phyloP scores from a whole-genome alignment of 1,140 invertebrate genomes.

The Drosophila kepulauana region DNA sequence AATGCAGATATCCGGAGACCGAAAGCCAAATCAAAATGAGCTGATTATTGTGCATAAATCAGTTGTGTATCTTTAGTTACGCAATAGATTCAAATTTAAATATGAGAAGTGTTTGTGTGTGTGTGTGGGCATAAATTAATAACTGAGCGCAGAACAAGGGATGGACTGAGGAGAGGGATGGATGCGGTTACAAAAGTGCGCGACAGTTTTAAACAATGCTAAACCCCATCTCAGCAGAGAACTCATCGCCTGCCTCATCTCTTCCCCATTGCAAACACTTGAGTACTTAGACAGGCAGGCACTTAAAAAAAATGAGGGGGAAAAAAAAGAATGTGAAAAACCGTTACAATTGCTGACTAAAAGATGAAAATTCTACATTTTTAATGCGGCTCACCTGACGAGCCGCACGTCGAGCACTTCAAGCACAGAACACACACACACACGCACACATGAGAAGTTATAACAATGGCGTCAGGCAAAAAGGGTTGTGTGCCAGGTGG shows the following conservation, averaged over 20 bases:
- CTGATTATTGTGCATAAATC: slow-evolving; percentile 49
- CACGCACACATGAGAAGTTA: slow-evolving; percentile 22
- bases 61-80: slow-evolving; percentile 52
- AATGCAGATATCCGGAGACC: neutral
- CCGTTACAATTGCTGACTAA: slow-evolving; percentile 80
- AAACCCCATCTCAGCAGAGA: slow-evolving; percentile 6
- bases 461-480: slow-evolving; percentile 66
- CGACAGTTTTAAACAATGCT: slow-evolving; percentile 64
- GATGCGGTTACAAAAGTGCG: slow-evolving; percentile 67
- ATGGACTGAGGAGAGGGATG: neutral
- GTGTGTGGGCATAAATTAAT: slow-evolving; percentile 66
- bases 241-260: neutral
- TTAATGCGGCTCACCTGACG: slow-evolving; percentile 81
- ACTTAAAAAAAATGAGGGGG: slow-evolving; percentile 52
- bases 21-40: slow-evolving; percentile 23
- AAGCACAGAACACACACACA: slow-evolving; percentile 47
- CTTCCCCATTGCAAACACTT: slow-evolving; percentile 47
- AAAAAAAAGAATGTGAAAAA: slow-evolving; percentile 34
- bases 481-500: slow-evolving; percentile 48
- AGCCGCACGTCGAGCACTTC: slow-evolving; percentile 70
- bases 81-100: slow-evolving; percentile 30
- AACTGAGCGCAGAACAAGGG: slow-evolving; percentile 48
- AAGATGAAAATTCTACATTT: slow-evolving; percentile 83
- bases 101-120: neutral
- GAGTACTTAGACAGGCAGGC: slow-evolving; percentile 76